Evolutionary conservation across 2,888 invertebrate species (phyloP), one percentile per base, ranked within the genome.

Genomic region (Papilio elwesi): DNA sequence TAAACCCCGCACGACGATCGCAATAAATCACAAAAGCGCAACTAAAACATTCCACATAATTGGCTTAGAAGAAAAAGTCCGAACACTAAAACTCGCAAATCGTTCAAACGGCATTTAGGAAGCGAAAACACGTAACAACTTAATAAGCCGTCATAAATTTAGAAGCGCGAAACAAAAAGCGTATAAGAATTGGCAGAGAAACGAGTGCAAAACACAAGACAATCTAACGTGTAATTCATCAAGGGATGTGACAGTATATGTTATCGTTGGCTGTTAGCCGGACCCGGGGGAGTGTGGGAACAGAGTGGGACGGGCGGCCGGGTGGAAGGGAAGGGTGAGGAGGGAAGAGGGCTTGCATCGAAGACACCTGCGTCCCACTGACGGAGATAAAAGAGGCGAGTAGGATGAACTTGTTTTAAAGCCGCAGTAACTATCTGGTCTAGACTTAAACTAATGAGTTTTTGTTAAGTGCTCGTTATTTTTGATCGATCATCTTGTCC

Each of bases 161-260:
- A 52, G 11, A 62, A n/a, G 15, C 62, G 9, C 9, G 26, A 55
- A 43, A 66, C 66, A 76, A 63, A 62, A 65, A 69, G 69, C 68
- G 43, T 63, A 74, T 55, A 36, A 63, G 59, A 68, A 67, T 69
- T 51, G 62, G 16, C 15, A n/a, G 64, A 69, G 57, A 55, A 55
- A 73, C 68, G 59, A 86, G 84, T 80, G 81, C 84, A 85, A 85
- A 87, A 87, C 83, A 83, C 75, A 38, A 52, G 88, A 88, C 89
- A 88, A 89, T 88, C 88, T 90, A 90, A 91, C 90, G 89, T 89
- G 89, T 90, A 88, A 91, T 91, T 92, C 91, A 92, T 92, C 91
- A 92, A 83, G 83, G 76, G 83, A 86, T 87, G 89, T 90, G 91
- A 91, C 90, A 90, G 89, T 88, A 80, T 85, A 83, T 90, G 90